Conservation (phyloP, 1,140 invertebrate species). For the Conus betulinus region DNA sequence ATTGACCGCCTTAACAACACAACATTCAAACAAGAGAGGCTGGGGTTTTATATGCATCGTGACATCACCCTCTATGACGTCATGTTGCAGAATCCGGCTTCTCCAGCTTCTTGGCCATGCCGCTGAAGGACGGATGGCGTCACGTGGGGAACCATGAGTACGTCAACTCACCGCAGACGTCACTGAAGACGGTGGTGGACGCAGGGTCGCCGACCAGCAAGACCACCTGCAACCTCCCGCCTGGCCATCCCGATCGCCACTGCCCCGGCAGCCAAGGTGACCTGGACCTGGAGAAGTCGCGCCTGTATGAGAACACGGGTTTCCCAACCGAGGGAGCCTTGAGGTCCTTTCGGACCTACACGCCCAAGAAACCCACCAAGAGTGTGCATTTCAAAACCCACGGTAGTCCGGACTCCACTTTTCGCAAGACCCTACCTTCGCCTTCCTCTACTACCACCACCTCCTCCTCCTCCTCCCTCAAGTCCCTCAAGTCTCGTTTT, state of each 20-base stretch:
- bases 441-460: background rate
- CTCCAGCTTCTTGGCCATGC: slow-evolving; percentile 37
- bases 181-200: background rate
- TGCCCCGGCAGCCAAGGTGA: background rate
- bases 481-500: background rate
- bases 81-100: slow-evolving; percentile 26
- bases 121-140: slow-evolving; percentile 26
- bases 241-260: background rate
- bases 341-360: slow-evolving; percentile 24
- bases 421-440: background rate
- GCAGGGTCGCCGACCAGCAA: background rate
- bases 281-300: background rate
- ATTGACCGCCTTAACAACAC: background rate
- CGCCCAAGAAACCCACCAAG: slow-evolving; percentile 25
- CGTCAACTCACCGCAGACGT: background rate
- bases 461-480: background rate
- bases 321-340: background rate
- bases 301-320: background rate
- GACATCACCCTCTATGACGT: too few species aligned
- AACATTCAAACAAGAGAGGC: too few species aligned
- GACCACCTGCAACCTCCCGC: background rate
- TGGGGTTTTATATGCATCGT: too few species aligned
- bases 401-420: background rate
- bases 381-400: slow-evolving; percentile 23
- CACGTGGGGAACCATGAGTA: slow-evolving; percentile 27